A percentile compares a stretch with the other conserved stretches of the same genome.
Conservation (phyloP, 1,140 invertebrate species). For the Radopholus similis region DNA sequence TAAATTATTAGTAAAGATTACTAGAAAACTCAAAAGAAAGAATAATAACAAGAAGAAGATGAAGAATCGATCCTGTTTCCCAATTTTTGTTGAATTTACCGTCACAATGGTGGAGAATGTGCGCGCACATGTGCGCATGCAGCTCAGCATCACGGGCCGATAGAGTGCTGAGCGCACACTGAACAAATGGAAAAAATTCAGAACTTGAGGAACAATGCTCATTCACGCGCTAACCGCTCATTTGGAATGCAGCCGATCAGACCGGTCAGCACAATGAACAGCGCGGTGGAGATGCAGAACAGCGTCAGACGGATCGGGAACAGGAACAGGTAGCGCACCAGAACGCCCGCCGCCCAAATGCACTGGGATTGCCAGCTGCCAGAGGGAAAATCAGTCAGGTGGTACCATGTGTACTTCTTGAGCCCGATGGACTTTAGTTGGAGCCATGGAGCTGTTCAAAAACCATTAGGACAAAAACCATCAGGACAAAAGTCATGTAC, state of each 20-base stretch:
- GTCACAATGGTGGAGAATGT: constrained; percentile 81
- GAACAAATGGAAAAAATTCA: too few species aligned
- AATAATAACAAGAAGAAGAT: too few species aligned
- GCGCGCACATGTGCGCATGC: constrained; percentile 78
- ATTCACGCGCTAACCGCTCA: constrained; percentile 4
- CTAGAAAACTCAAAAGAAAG: too few species aligned
- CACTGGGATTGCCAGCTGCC: not conserved
- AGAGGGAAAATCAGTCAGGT: too few species aligned
- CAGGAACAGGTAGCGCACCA: constrained; percentile 53
- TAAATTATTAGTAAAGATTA: too few species aligned
- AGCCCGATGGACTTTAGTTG: constrained; percentile 47
- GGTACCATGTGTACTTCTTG: too few species aligned
- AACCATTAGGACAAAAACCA: too few species aligned
- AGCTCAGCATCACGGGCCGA: constrained; percentile 4
- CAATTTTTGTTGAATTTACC: too few species aligned
- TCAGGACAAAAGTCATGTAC: too few species aligned
- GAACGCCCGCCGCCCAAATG: constrained; percentile 48
- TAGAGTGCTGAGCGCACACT: not conserved
- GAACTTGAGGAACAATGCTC: too few species aligned
- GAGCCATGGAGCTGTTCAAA: too few species aligned
- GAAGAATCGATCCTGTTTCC: too few species aligned
- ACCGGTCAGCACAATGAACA: constrained; percentile 44
- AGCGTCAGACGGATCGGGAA: constrained; percentile 50
- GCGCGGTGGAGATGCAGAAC: constrained; percentile 45
- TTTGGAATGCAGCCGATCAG: constrained; percentile 55